Evolutionary conservation across 2,113 vertebrate genomes (phyloP).

Genomic region (Otis tarda): DNA sequence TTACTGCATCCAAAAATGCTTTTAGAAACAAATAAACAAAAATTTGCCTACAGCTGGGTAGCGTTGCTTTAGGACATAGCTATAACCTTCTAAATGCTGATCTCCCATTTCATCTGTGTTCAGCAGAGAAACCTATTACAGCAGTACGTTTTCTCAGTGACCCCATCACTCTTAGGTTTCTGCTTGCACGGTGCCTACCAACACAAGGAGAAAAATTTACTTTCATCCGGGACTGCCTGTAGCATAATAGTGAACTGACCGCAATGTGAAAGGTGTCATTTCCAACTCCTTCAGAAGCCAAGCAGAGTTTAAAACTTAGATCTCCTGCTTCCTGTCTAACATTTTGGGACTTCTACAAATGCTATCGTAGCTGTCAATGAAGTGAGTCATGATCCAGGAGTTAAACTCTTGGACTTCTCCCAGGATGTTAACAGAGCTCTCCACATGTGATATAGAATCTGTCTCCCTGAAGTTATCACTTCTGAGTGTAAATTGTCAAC

Average conservation of each 20-base stretch:
- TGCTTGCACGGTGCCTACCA: neutral
- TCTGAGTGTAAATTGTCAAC: neutral
- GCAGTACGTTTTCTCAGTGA: neutral
- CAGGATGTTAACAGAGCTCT: neutral
- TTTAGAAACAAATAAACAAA: neutral
- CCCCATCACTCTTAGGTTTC: neutral
- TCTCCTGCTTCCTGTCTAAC: neutral
- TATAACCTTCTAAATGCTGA: neutral
- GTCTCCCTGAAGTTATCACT: neutral
- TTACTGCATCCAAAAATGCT: neutral
- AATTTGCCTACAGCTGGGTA: neutral
- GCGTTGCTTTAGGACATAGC: neutral
- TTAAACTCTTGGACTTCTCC: neutral
- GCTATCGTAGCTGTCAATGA: neutral
- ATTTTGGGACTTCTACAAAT: neutral
- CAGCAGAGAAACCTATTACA: neutral
- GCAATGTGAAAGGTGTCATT: neutral
- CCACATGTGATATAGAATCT: rapidly evolving
- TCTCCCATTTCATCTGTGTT: neutral
- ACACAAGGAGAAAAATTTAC: neutral
- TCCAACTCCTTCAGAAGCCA: neutral
- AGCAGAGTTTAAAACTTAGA: neutral
- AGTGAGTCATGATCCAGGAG: neutral
- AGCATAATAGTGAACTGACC: neutral
- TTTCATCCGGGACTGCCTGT: neutral